phyloP scores from a whole-genome alignment of 2,797 vertebrate species.

The Platalea minor region DNA sequence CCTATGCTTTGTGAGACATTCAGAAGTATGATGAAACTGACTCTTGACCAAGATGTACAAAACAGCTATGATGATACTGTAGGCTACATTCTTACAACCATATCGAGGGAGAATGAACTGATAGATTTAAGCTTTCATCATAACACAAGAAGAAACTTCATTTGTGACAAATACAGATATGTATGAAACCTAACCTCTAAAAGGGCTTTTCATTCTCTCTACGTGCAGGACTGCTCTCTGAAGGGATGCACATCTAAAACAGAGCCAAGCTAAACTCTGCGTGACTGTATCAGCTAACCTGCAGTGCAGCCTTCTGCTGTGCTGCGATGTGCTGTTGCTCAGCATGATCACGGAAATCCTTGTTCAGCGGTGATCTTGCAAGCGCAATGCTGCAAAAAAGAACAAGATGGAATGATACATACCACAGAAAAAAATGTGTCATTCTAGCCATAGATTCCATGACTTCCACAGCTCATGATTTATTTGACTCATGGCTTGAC shows the following conservation, averaged over 20 bases:
- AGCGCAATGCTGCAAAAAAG: conserved; percentile 81
- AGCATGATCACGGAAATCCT: conserved; percentile 92
- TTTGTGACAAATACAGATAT: background rate
- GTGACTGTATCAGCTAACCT: conserved; percentile 71
- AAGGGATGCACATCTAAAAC: background rate
- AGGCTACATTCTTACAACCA: background rate
- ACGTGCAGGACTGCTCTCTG: background rate
- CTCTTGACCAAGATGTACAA: background rate
- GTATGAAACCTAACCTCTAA: background rate
- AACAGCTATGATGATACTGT: background rate
- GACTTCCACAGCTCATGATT: background rate
- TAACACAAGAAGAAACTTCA: background rate
- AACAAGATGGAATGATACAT: background rate
- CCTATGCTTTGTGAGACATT: background rate
- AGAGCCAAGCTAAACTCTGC: background rate
- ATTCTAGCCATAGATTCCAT: background rate
- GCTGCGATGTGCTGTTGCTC: conserved; percentile 97
- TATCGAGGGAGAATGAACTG: background rate
- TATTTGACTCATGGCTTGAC: background rate
- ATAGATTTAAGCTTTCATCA: background rate
- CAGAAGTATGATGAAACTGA: background rate
- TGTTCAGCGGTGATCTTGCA: conserved; percentile 84
- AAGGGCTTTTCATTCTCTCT: background rate
- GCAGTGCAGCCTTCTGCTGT: conserved; percentile 96
- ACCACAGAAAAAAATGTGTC: background rate